Evolutionary conservation across 2,113 vertebrate species (phyloP).

Genomic region (Dasypus novemcinctus): DNA sequence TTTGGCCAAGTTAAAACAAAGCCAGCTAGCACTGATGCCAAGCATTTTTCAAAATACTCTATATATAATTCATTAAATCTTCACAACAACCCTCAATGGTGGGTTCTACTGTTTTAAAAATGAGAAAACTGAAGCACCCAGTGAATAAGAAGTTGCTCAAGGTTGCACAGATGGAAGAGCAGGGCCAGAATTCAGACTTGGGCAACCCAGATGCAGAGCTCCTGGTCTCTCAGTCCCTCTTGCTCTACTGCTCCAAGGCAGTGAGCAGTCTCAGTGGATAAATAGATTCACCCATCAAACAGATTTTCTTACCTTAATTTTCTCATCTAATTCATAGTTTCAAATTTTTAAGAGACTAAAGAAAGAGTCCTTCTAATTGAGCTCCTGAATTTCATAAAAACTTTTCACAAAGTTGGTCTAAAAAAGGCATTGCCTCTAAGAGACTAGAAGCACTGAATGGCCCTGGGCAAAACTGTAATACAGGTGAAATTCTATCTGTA

Average conservation of each 20-base stretch:
- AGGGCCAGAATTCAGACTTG: background rate
- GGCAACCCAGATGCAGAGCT: fast-evolving
- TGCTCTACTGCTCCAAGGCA: background rate
- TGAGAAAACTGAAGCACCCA: background rate
- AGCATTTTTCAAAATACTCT: background rate
- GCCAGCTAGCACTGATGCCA: background rate
- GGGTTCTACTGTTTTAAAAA: background rate
- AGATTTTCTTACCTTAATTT: background rate
- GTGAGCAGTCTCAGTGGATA: background rate
- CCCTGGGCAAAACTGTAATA: background rate
- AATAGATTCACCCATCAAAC: background rate
- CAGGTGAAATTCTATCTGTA: background rate
- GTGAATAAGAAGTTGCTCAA: background rate
- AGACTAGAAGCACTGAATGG: background rate
- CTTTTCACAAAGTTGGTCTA: background rate
- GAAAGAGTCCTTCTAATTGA: background rate
- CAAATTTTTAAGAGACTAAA: background rate
- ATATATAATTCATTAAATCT: background rate
- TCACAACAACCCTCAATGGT: background rate
- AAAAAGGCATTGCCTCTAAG: background rate
- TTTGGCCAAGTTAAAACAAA: constrained; percentile 60
- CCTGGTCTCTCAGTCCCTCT: background rate
- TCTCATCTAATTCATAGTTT: background rate
- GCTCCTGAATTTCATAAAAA: background rate
- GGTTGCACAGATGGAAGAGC: background rate